These are phyloP conservation scores for Vireo griseus DNA, from an alignment of 2,797 vertebrate genomes.

Conservation along the genomic window DNA sequence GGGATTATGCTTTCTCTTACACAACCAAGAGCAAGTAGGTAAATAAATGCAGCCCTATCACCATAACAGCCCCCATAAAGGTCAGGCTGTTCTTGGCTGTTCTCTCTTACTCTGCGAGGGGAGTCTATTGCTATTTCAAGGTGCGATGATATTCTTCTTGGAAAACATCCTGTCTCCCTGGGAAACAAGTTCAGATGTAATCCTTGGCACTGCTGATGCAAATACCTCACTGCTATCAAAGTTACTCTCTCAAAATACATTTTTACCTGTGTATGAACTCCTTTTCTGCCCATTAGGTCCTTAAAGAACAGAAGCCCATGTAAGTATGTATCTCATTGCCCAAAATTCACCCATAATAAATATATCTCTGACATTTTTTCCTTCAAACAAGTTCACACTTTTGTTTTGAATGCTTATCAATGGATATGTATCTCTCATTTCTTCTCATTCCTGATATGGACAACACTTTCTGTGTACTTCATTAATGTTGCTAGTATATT, in stretches of 20 bases:
- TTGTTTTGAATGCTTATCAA: neutral
- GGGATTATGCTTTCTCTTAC: neutral
- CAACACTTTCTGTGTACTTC: neutral
- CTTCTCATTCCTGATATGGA: neutral
- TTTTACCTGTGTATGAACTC: neutral
- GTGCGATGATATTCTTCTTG: conserved; percentile 40
- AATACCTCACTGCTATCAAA: conserved; percentile 8
- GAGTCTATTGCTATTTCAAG: conserved; percentile 41
- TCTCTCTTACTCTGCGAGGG: neutral
- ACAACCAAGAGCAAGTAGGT: neutral
- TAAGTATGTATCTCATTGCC: neutral
- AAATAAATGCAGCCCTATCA: neutral
- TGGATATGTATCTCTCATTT: neutral
- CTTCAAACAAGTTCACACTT: neutral
- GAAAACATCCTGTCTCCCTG: conserved; percentile 37
- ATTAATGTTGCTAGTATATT: neutral
- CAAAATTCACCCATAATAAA: neutral
- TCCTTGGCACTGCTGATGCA: conserved; percentile 18
- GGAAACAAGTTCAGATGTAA: conserved; percentile 40
- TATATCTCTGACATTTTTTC: neutral
- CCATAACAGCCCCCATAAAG: neutral
- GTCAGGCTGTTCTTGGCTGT: conserved; percentile 19
- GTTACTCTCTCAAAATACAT: neutral
- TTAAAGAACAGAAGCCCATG: neutral
- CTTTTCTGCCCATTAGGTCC: neutral